A percentile compares a stretch with the other conserved stretches of the same genome.
Evolutionary conservation across 2,113 vertebrate species (phyloP).

Genomic region (Melanerpes formicivorus): DNA sequence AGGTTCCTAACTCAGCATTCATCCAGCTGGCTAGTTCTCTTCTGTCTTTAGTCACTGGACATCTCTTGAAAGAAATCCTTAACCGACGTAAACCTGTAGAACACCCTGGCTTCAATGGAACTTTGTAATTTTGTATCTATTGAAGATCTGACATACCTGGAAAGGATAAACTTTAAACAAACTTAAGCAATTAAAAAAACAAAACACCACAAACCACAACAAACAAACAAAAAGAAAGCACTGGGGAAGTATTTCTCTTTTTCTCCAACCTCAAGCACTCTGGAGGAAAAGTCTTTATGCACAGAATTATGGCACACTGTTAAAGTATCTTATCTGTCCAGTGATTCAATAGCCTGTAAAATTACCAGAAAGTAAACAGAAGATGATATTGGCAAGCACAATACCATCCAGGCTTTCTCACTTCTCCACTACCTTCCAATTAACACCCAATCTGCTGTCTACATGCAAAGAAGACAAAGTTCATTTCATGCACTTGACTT

Average conservation of each 20-base stretch:
- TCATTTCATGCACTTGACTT: background rate
- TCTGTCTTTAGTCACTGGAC: background rate
- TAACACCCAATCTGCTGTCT: constrained; percentile 3
- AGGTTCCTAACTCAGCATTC: background rate
- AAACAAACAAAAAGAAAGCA: background rate
- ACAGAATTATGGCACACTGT: background rate
- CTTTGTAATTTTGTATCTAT: background rate
- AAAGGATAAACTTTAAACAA: background rate
- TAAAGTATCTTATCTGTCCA: background rate
- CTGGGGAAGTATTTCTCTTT: background rate
- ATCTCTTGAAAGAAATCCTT: background rate
- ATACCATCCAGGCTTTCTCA: background rate
- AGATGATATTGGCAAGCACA: background rate
- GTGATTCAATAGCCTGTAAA: constrained; percentile 3
- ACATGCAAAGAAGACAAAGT: background rate
- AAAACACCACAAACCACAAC: too few relatives aligned
- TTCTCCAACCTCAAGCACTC: background rate
- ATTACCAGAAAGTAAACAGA: constrained; percentile 1
- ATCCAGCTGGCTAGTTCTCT: background rate
- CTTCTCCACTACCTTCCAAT: background rate
- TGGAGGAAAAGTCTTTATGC: background rate
- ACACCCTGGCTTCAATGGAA: background rate
- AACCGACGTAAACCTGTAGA: background rate
- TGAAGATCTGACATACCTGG: background rate
- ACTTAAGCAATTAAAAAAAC: background rate